These are phyloP conservation scores for Toxotes chatareus DNA, from an alignment of 2,113 vertebrate species.

Conservation along the genomic window DNA sequence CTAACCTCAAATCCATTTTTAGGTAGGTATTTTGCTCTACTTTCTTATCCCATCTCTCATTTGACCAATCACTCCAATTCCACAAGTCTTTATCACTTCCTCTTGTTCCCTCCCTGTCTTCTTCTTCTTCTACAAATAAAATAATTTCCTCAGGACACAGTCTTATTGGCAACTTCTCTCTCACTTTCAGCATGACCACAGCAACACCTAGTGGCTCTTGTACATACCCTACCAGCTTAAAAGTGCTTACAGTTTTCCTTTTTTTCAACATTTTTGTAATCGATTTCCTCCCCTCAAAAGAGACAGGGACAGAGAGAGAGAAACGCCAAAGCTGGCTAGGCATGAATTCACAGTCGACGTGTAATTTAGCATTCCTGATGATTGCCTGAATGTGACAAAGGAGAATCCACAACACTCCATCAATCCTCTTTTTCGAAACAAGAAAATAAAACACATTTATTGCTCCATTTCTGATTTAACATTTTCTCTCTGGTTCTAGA, in stretches of 20 bases:
- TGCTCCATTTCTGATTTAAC: slow-evolving; percentile 84
- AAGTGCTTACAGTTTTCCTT: slow-evolving; percentile 78
- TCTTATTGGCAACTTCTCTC: slow-evolving; percentile 32
- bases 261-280: slow-evolving; percentile 32
- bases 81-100: slow-evolving; percentile 73
- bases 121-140: slow-evolving; percentile 33
- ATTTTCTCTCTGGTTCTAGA: slow-evolving; percentile 82
- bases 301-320: slow-evolving; percentile 59
- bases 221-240: slow-evolving; percentile 63
- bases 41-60: slow-evolving; percentile 55
- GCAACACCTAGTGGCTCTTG: slow-evolving; percentile 77
- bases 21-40: slow-evolving; percentile 44
- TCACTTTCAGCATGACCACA: slow-evolving; percentile 66
- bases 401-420: slow-evolving; percentile 65
- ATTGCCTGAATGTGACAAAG: slow-evolving; percentile 75
- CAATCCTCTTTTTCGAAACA: slow-evolving; percentile 61
- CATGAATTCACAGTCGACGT: slow-evolving; percentile 73
- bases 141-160: slow-evolving; percentile 47
- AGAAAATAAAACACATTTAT: slow-evolving; percentile 85
- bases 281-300: slow-evolving; percentile 35
- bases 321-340: slow-evolving; percentile 38
- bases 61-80: slow-evolving; percentile 49
- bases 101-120: slow-evolving; percentile 46
- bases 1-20: slow-evolving; percentile 2
- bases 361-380: slow-evolving; percentile 77